phyloP scores from a whole-genome alignment of 1,140 invertebrate species.

The Drosophila repletoides region DNA sequence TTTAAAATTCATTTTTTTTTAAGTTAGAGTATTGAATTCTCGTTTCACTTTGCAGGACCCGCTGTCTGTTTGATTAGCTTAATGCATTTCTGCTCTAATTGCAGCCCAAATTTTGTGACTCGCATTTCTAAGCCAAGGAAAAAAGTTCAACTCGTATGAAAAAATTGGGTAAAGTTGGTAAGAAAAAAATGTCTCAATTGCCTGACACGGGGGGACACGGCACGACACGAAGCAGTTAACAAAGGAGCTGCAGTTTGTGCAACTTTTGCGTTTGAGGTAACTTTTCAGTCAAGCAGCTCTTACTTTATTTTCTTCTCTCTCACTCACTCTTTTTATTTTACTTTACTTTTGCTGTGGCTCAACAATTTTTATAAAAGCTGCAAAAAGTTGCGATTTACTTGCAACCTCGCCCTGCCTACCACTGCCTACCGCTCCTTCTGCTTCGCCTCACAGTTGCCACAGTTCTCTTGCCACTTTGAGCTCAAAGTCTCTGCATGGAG shows the following conservation, averaged over 20 bases:
- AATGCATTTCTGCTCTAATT: conserved; percentile 72
- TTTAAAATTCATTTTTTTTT: too few species aligned
- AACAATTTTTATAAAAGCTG: conserved; percentile 57
- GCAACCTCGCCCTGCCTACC: not conserved
- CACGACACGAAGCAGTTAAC: conserved; percentile 45
- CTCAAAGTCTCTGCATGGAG: conserved; percentile 8
- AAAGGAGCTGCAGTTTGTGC: conserved; percentile 37
- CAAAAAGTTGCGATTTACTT: conserved; percentile 47
- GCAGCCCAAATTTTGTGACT: conserved; percentile 1
- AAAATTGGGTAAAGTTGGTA: conserved; percentile 1
- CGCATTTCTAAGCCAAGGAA: not conserved
- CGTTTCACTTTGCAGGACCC: too few species aligned
- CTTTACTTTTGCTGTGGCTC: not conserved
- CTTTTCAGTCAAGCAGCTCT: conserved; percentile 34
- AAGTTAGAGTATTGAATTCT: too few species aligned
- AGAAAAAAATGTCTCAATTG: conserved; percentile 63
- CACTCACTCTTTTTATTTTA: not conserved
- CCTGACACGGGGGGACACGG: conserved; percentile 12
- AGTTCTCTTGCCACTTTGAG: conserved; percentile 4
- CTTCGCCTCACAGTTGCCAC: not conserved
- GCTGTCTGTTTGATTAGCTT: conserved; percentile 77
- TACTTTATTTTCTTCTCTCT: not conserved
- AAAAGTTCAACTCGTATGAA: conserved; percentile 8
- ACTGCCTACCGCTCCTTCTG: not conserved
- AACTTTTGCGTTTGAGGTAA: conserved; percentile 32